These are phyloP conservation scores for Gyrodactylus salaris DNA, from an alignment of 1,140 invertebrate genomes.

Conservation along the genomic window DNA sequence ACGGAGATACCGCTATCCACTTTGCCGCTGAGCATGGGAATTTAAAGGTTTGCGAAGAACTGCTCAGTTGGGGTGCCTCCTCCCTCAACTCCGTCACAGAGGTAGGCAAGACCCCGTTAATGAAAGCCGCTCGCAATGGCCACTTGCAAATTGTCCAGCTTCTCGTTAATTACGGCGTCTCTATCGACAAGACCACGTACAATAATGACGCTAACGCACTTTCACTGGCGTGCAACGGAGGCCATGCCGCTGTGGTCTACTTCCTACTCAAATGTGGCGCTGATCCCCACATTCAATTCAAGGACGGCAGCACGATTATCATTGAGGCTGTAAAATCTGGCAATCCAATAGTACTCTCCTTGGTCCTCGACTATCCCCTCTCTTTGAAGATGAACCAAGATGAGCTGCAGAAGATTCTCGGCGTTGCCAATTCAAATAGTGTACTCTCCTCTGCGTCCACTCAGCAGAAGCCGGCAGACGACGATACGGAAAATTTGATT, in stretches of 20 bases:
- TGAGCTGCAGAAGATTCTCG: background rate
- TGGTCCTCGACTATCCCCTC: slow-evolving; percentile 8
- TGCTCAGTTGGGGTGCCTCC: slow-evolving; percentile 11
- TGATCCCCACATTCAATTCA: slow-evolving; percentile 71
- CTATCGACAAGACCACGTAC: slow-evolving; percentile 19
- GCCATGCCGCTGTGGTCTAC: slow-evolving; percentile 62
- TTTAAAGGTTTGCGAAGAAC: slow-evolving; percentile 17
- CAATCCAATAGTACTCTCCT: slow-evolving; percentile 21
- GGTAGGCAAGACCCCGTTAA: slow-evolving; percentile 23
- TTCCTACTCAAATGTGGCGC: slow-evolving; percentile 51
- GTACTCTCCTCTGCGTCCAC: background rate
- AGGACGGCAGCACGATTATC: slow-evolving; percentile 28
- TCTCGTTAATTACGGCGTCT: slow-evolving; percentile 16
- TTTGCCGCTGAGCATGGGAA: slow-evolving; percentile 24
- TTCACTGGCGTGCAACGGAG: slow-evolving; percentile 34
- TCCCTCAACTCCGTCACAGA: slow-evolving; percentile 12
- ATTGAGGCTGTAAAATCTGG: slow-evolving; percentile 24
- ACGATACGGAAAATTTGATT: background rate
- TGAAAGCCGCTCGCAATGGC: slow-evolving; percentile 24
- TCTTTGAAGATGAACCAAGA: background rate
- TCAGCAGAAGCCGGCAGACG: background rate
- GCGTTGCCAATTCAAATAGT: background rate
- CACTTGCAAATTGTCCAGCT: slow-evolving; percentile 22
- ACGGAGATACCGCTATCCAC: slow-evolving; percentile 24
- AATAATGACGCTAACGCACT: slow-evolving; percentile 23